Percentiles rank a stretch among this genome's conserved stretches.
phyloP scores from a whole-genome alignment of 2,113 vertebrate species.

The Centropristis striata region DNA sequence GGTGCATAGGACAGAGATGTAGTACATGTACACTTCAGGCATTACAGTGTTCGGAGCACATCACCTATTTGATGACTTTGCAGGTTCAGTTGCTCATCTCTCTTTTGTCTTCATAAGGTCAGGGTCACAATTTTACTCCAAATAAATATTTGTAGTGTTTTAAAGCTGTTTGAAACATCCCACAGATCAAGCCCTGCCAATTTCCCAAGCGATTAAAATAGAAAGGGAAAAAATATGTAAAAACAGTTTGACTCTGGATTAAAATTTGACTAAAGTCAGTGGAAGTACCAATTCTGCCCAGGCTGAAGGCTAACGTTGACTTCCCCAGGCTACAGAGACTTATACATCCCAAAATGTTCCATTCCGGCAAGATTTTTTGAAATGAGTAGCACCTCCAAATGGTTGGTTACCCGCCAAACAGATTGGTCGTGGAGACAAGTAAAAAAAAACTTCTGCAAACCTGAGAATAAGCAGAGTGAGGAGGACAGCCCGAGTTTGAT shows the following conservation, averaged over 20 bases:
- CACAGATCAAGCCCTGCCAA: not conserved
- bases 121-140: not conserved
- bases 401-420: conserved; percentile 1
- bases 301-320: not conserved
- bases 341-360: not conserved
- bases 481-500: not conserved
- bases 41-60: not conserved
- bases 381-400: not conserved
- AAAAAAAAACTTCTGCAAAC: not conserved
- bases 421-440: not conserved
- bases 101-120: not conserved
- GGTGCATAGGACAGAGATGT: conserved; percentile 9
- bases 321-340: not conserved
- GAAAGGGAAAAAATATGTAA: not conserved
- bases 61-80: not conserved
- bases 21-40: not conserved
- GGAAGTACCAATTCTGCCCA: not conserved
- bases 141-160: not conserved
- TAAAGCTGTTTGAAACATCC: not conserved
- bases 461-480: not conserved
- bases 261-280: not conserved
- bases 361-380: not conserved
- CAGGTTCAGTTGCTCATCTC: not conserved
- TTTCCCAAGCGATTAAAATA: no score
- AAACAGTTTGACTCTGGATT: not conserved